These are phyloP conservation scores for Pseudomyrmex gracilis DNA, from an alignment of 1,140 invertebrate genomes.

Conservation along the genomic window DNA sequence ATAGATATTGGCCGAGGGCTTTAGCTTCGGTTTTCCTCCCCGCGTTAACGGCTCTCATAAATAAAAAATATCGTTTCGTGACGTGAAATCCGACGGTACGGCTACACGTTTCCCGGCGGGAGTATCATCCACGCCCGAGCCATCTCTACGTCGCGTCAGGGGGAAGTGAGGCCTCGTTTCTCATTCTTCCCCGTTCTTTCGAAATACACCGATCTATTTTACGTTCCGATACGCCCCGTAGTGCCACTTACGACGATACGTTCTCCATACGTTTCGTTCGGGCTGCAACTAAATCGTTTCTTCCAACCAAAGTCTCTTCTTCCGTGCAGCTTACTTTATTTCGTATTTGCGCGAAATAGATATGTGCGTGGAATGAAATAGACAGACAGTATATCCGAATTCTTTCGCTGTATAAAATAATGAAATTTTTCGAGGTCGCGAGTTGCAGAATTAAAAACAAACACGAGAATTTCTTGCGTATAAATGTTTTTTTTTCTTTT, in stretches of 20 bases:
- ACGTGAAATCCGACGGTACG: slow-evolving; percentile 38
- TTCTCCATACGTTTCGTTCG: slow-evolving; percentile 24
- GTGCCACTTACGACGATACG: slow-evolving; percentile 2
- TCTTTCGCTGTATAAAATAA: background rate
- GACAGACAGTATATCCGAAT: background rate
- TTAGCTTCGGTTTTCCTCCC: slow-evolving; percentile 27
- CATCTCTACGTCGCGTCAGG: background rate
- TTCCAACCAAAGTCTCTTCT: background rate
- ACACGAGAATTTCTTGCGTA: background rate
- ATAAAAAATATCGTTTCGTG: slow-evolving; percentile 63
- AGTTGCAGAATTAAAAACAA: too few species aligned
- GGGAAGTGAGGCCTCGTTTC: slow-evolving; percentile 18
- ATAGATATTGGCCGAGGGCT: slow-evolving; percentile 69
- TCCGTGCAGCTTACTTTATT: background rate
- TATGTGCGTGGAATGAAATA: background rate
- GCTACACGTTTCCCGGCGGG: background rate
- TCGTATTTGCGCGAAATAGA: background rate
- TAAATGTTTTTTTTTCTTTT: too few species aligned
- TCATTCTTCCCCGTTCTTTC: slow-evolving; percentile 35
- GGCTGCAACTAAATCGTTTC: slow-evolving; percentile 1
- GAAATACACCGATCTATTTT: slow-evolving; percentile 52
- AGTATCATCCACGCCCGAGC: background rate
- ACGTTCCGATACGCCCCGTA: slow-evolving; percentile 5
- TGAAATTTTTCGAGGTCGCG: too few species aligned
- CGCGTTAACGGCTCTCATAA: slow-evolving; percentile 65